These are phyloP conservation scores for Prunella strophiata DNA, from an alignment of 2,797 vertebrate species.

Conservation along the genomic window DNA sequence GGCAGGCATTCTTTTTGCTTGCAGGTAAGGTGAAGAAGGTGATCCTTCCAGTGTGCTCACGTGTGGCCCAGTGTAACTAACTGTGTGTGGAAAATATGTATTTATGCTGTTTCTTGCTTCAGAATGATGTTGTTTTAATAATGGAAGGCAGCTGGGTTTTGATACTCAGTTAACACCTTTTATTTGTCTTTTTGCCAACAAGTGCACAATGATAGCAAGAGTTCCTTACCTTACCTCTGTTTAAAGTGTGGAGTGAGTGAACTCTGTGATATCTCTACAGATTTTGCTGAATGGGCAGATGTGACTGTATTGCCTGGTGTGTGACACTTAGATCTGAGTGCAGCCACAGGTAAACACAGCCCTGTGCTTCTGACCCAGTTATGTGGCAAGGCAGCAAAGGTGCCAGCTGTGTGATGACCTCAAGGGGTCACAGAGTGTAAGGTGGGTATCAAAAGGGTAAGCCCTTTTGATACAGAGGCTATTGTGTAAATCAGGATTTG, in stretches of 20 bases:
- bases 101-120: not conserved
- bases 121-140: not conserved
- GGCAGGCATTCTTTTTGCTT: not conserved
- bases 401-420: not conserved
- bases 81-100: not conserved
- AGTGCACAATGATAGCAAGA: not conserved
- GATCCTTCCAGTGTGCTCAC: not conserved
- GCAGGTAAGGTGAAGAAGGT: not conserved
- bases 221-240: not conserved
- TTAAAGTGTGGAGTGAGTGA: not conserved
- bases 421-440: not conserved
- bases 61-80: not conserved
- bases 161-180: not conserved
- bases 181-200: not conserved
- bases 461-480: not conserved
- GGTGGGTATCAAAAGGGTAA: not conserved
- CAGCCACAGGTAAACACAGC: not conserved
- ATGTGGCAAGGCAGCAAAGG: not conserved
- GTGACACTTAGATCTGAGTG: not conserved
- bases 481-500: not conserved
- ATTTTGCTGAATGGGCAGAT: not conserved
- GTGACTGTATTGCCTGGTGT: not conserved
- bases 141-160: not conserved
- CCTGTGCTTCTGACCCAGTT: not conserved
- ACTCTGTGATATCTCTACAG: not conserved